Evolutionary conservation across 2,888 invertebrate genomes (phyloP), one percentile per base, ranked within the genome.

Genomic region (Drosophila affinis): DNA sequence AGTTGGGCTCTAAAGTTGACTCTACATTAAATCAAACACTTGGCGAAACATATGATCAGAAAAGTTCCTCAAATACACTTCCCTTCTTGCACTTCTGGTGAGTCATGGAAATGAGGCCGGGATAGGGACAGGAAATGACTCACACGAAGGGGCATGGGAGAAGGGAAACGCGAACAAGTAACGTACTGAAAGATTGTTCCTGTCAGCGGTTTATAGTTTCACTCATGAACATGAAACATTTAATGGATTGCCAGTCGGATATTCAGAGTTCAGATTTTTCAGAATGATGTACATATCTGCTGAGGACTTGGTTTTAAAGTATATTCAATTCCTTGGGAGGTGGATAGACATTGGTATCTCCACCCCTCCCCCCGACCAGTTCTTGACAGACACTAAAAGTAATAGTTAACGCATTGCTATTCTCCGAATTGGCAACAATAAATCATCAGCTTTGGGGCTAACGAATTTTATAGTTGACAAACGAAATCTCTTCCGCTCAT

Each of bases 11-110:
- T 24, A 39, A 64, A 64, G 68, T 67, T 64, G 46, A 64, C 68
- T 64, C 49, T 21, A 34, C 67, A 52, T 64, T 67, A 64, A 63
- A 63, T 63, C 63, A 63, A 65, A 64, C 67, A 64, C 64, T 65
- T 64, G 67, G 67, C 65, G 64, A 64, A 64, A 65, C 64, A 64
- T 64, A 67, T 65, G 68, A 64, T 67, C 68, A 53, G 52, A 47
- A 53, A 64, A 64, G 63, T 63, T 63, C 12, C 29, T 10, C 5
- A 48, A 48, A 18, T 39, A 39, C 52, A 44, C 52, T 44, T 44
- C 9, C 47, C 39, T 2, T 3, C 14, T 3, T 21, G 3, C 39
- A n/a, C 39, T n/a, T 7, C 14, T 7, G 39, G n/a, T 29, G 21
- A 44, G 47, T 63, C 51, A 64, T 64, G 63, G 63, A 45, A 63